phyloP scores from a whole-genome alignment of 2,888 invertebrate species.

The Entomobrya proxima region DNA sequence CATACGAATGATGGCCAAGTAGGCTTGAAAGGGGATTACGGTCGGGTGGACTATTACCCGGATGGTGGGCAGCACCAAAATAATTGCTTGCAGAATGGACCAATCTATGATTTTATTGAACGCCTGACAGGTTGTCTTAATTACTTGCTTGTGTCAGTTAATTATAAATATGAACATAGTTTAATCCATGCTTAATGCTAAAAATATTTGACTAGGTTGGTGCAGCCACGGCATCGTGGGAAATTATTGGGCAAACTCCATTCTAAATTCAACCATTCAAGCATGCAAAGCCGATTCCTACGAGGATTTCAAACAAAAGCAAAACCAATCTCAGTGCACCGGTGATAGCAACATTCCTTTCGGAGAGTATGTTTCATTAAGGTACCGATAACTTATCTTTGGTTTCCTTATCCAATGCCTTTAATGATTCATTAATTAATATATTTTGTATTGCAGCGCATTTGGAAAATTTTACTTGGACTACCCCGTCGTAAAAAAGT shows the following conservation, averaged over 20 bases:
- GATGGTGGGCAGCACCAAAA: constrained; percentile 29
- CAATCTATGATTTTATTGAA: neutral
- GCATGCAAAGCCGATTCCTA: constrained; percentile 6
- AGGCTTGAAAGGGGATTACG: neutral
- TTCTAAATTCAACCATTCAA: neutral
- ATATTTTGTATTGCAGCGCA: too few species aligned
- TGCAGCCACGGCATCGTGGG: constrained; percentile 10
- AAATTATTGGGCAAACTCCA: constrained; percentile 8
- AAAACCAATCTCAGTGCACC: neutral
- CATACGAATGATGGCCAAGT: constrained; percentile 22
- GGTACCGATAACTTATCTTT: too few species aligned
- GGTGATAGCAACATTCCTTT: neutral
- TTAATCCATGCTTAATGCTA: neutral
- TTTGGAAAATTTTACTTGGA: too few species aligned
- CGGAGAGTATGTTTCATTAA: constrained; percentile 4
- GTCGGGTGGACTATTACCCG: neutral
- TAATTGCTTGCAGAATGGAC: neutral
- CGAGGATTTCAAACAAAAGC: neutral
- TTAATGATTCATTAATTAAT: too few species aligned
- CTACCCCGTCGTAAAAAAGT: too few species aligned
- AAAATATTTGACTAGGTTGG: neutral
- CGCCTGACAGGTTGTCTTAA: neutral
- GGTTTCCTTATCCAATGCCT: too few species aligned
- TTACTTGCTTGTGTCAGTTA: too few species aligned
- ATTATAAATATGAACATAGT: neutral